Conservation (phyloP, 30 jellyfish, hydroid and myxozoan species). For the Turritopsis dohrnii region DNA sequence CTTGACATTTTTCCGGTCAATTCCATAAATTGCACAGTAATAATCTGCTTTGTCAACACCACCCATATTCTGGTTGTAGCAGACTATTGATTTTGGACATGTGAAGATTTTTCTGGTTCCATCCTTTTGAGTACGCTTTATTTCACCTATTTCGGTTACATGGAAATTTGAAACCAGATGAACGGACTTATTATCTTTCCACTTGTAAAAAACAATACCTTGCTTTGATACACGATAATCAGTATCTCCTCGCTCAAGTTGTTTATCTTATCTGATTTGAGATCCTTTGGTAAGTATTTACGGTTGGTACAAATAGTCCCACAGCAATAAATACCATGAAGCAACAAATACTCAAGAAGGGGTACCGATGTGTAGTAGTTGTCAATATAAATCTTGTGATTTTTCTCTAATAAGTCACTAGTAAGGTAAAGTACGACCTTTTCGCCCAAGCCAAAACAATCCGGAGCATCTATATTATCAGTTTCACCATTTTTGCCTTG, state of each 20-base stretch:
- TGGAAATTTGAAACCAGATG: constrained; percentile 51
- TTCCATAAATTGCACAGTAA: constrained; percentile 64
- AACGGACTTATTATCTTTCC: constrained; percentile 46
- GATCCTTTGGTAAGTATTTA: constrained; percentile 33
- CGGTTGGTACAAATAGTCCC: constrained; percentile 47
- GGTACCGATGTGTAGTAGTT: constrained; percentile 52
- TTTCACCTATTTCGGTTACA: constrained; percentile 41
- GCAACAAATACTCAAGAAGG: constrained; percentile 42
- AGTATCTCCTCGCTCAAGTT: constrained; percentile 39
- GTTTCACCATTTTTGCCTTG: constrained; percentile 53
- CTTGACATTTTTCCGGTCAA: constrained; percentile 47
- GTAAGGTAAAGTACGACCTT: constrained; percentile 34
- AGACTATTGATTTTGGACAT: constrained; percentile 40
- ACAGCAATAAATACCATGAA: constrained; percentile 31
- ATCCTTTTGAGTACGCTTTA: constrained; percentile 39
- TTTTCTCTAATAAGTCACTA: constrained; percentile 25
- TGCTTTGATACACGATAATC: constrained; percentile 33
- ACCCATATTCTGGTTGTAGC: constrained; percentile 58
- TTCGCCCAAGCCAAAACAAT: constrained; percentile 55
- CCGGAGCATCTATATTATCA: constrained; percentile 47
- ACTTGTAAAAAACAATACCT: constrained; percentile 32
- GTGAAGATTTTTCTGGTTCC: constrained; percentile 5
- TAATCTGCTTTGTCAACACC: constrained; percentile 77
- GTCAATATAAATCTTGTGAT: constrained; percentile 51
- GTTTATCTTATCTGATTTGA: constrained; percentile 44